These are phyloP conservation scores for Tauraco hartlaubi DNA, from an alignment of 2,797 vertebrate genomes.

Conservation along the genomic window DNA sequence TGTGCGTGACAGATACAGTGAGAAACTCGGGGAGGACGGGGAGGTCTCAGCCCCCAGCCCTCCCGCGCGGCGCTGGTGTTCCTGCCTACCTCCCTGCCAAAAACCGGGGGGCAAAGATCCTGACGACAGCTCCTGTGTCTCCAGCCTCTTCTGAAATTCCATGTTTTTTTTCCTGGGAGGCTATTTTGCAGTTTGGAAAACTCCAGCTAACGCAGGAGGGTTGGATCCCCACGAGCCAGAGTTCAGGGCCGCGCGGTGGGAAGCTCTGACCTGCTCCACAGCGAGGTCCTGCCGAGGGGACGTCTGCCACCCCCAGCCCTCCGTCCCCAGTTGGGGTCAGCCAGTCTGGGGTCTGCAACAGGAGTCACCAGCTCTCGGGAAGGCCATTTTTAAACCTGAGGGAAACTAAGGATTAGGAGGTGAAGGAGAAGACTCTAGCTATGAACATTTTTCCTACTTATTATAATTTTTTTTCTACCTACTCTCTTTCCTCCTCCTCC, in stretches of 20 bases:
- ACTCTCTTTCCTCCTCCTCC: background rate
- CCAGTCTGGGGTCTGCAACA: background rate
- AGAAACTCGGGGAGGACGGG: background rate
- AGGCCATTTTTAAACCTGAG: background rate
- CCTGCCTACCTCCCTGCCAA: background rate
- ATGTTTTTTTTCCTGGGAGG: fast-evolving
- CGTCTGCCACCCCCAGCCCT: fast-evolving
- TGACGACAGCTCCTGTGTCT: fast-evolving
- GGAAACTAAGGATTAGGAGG: background rate
- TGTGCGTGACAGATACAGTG: constrained; percentile 14
- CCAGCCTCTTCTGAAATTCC: background rate
- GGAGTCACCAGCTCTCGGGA: background rate
- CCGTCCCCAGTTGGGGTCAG: fast-evolving
- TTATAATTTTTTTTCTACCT: background rate
- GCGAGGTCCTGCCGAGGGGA: background rate
- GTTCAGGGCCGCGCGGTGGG: fast-evolving
- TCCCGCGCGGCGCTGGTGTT: fast-evolving
- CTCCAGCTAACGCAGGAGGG: background rate
- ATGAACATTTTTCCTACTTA: background rate
- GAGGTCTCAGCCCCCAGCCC: background rate
- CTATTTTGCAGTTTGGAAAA: background rate
- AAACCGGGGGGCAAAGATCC: background rate
- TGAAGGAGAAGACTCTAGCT: background rate
- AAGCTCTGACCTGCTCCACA: background rate
- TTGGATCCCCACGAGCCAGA: background rate